Evolutionary conservation across 2,888 invertebrate species (phyloP).

Genomic region (Chelonus formosanus): DNA sequence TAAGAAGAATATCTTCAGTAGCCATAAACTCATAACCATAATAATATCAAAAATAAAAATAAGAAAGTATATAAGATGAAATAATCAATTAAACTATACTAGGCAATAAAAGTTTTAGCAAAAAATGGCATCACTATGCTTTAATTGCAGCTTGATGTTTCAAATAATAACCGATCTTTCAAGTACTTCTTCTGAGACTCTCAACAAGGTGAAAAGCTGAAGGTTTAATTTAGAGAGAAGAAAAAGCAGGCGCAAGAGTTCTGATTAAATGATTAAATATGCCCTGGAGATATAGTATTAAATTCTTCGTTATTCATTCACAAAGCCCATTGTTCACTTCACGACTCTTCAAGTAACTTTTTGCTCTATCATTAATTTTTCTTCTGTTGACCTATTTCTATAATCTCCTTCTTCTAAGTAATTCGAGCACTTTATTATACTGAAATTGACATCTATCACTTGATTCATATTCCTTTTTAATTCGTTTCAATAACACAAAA

Average conservation of each 20-base stretch:
- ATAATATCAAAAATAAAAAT: no score
- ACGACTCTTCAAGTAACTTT: neutral
- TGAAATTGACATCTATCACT: neutral
- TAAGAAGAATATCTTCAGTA: no score
- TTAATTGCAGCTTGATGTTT: conserved; percentile 12
- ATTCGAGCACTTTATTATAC: conserved; percentile 8
- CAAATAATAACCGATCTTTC: conserved; percentile 25
- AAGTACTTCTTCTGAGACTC: conserved; percentile 13
- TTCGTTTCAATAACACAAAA: no score
- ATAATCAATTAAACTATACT: no score
- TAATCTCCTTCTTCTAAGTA: neutral
- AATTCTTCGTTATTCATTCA: conserved; percentile 26
- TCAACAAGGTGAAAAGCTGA: conserved; percentile 29
- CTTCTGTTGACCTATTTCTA: conserved; percentile 10
- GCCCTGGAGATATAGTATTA: conserved; percentile 22
- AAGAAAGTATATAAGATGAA: no score
- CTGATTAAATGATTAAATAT: conserved; percentile 30
- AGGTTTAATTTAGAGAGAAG: conserved; percentile 23
- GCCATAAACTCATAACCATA: no score
- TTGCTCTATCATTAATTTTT: conserved; percentile 6
- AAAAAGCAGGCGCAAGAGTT: conserved; percentile 1
- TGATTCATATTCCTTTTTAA: neutral
- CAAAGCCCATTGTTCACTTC: conserved; percentile 28
- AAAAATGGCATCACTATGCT: conserved; percentile 4
- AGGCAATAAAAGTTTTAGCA: neutral